Evolutionary conservation across 2,797 vertebrate genomes (phyloP), one percentile per base, ranked within the genome.

Genomic region (Furcifer pardalis): DNA sequence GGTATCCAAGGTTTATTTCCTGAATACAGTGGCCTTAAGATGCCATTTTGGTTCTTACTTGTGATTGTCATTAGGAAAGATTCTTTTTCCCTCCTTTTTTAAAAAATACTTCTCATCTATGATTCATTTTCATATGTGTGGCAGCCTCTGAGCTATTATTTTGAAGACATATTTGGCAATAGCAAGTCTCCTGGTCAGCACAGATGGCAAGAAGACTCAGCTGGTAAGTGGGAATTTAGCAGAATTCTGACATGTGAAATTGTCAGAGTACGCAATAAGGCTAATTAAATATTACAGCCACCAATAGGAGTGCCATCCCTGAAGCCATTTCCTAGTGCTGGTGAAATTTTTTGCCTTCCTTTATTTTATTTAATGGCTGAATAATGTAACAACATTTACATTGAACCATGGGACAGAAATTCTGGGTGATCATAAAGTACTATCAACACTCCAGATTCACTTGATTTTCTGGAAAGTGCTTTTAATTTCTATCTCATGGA

Each of bases 401-500:
- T 84, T 17, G 7, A 75, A 52, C 46, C 7, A 35, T 80, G 19
- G n/a, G 30, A 59, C 44, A 46, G 63, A 80, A 75, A 84, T 40
- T 0, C 0, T 8, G 63, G 42, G 62, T 46, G 87, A 56, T 76
- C 75, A 0, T 17, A 71, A 46, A 60, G 68, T 0, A 65, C 25
- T 0, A 62, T 66, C 69, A n/a, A 62, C 25, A 74, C 75, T 15
- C 74, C 37, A 42, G 9, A 30, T 1, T 35, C 56, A 81, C 84
- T 89, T 84, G 21, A 32, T 4, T 65, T 0, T 44, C 30, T 87
- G 87, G 66, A 69, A 5, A 66, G 83, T 73, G 8, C 35, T 75
- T 49, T 84, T 30, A 85, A 52, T 77, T 56, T 59, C 86, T 40
- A 77, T 37, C 32, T 65, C 30, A 13, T 71, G 60, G n/a, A 59